A percentile compares a stretch with the other conserved stretches of the same genome.
Evolutionary conservation across 1,140 invertebrate species (phyloP).

Genomic region (Drosophila triauraria): DNA sequence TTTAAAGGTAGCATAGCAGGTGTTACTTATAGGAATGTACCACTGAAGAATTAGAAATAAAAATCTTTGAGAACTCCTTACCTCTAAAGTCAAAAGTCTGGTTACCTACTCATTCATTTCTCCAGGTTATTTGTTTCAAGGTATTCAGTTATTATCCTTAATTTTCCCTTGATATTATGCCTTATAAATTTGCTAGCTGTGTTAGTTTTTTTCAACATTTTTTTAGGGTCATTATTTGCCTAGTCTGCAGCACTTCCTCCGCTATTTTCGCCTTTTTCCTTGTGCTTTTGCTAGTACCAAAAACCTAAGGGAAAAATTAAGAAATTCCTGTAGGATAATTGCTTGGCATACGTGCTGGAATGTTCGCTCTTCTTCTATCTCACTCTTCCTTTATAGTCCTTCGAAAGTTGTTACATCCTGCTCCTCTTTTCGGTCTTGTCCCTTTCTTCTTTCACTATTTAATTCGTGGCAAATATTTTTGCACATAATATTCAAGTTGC

Average conservation of each 20-base stretch:
- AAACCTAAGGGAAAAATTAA: slow-evolving; percentile 52
- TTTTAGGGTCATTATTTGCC: slow-evolving; percentile 18
- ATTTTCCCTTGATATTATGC: background rate
- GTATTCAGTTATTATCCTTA: background rate
- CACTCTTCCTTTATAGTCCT: background rate
- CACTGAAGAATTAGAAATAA: background rate
- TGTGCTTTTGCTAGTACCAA: slow-evolving; percentile 2
- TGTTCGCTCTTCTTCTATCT: background rate
- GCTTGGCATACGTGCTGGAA: slow-evolving; percentile 56
- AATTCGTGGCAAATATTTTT: slow-evolving; percentile 69
- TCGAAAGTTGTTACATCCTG: background rate
- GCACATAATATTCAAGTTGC: slow-evolving; percentile 71
- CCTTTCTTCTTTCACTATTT: slow-evolving; percentile 38
- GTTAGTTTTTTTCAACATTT: background rate
- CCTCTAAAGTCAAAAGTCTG: background rate
- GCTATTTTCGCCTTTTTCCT: background rate
- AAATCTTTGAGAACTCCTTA: too few species aligned
- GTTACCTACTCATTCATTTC: too few species aligned
- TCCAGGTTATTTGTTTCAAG: too few species aligned
- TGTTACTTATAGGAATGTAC: background rate
- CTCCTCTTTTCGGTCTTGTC: background rate
- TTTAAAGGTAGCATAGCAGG: background rate
- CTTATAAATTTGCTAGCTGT: background rate
- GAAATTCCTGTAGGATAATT: slow-evolving; percentile 74
- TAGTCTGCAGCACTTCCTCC: slow-evolving; percentile 15